phyloP scores from a whole-genome alignment of 2,113 vertebrate genomes.

The Percopsis transmontana region DNA sequence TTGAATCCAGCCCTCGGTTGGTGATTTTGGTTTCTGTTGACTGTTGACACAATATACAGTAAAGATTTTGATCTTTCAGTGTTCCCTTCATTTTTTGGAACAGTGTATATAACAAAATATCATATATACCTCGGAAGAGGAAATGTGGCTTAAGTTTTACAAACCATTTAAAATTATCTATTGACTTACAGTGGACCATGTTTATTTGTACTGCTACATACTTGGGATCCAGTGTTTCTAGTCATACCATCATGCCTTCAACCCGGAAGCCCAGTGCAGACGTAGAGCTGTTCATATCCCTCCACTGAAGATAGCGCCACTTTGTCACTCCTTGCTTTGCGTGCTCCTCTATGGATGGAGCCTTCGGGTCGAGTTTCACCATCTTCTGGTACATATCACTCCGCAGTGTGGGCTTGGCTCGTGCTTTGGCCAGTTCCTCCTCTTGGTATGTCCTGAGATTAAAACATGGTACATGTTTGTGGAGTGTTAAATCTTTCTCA shows the following conservation, averaged over 20 bases:
- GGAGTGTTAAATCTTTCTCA: too few species aligned
- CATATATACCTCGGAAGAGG: too few species aligned
- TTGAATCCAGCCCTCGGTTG: too few species aligned
- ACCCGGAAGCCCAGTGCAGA: constrained; percentile 81
- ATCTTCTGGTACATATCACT: constrained; percentile 84
- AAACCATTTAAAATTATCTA: neutral
- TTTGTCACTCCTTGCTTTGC: constrained; percentile 75
- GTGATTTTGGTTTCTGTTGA: too few species aligned
- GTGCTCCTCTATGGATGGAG: constrained; percentile 76
- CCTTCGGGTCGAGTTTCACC: constrained; percentile 74
- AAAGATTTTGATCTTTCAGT: too few species aligned
- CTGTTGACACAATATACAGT: too few species aligned
- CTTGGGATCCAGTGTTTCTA: neutral
- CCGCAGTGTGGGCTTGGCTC: constrained; percentile 53
- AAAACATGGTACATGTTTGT: neutral
- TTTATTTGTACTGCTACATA: too few species aligned
- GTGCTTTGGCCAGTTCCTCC: constrained; percentile 76
- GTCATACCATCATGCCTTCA: constrained; percentile 79
- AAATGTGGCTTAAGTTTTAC: too few species aligned
- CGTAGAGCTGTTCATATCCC: constrained; percentile 77
- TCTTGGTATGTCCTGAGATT: constrained; percentile 79
- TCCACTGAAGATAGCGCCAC: constrained; percentile 83
- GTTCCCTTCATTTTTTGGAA: too few species aligned
- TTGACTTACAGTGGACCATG: too few species aligned
- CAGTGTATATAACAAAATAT: too few species aligned